Conservation (phyloP, 2,113 vertebrate genomes). For the Mugil cephalus region DNA sequence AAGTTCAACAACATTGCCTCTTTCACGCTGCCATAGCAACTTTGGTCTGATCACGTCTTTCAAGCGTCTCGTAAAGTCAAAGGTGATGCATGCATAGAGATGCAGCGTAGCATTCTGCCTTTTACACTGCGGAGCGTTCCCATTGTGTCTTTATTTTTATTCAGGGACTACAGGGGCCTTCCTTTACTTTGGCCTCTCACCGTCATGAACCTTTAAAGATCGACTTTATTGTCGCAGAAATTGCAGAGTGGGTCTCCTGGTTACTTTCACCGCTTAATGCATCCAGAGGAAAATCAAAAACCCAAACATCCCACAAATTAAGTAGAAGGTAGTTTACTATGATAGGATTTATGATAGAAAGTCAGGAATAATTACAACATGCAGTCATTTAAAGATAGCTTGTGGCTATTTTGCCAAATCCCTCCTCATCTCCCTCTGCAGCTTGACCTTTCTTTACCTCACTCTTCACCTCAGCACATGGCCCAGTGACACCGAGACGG, state of each 20-base stretch:
- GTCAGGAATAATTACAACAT: conserved; percentile 52
- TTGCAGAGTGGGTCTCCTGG: conserved; percentile 50
- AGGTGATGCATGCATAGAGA: conserved; percentile 19
- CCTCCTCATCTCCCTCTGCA: conserved; percentile 8
- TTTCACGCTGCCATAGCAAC: conserved; percentile 43
- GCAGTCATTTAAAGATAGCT: conserved; percentile 51
- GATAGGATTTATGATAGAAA: conserved; percentile 50
- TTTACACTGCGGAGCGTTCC: neutral
- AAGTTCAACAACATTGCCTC: conserved; percentile 23
- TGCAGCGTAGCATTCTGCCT: neutral
- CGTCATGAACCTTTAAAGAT: conserved; percentile 44
- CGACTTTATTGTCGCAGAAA: conserved; percentile 49
- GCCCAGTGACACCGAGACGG: conserved; percentile 25
- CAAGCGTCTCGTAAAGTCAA: conserved; percentile 44
- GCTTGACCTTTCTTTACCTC: conserved; percentile 15
- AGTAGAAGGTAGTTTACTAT: conserved; percentile 36
- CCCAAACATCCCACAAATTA: conserved; percentile 35
- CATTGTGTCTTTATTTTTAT: conserved; percentile 30
- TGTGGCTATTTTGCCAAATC: conserved; percentile 40
- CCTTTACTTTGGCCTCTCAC: conserved; percentile 18
- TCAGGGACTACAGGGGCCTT: conserved; percentile 17
- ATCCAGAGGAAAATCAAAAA: conserved; percentile 9
- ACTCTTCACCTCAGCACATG: conserved; percentile 23
- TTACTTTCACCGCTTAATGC: conserved; percentile 38
- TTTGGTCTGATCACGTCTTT: conserved; percentile 26